A percentile compares a stretch with the other conserved stretches of the same genome.
Evolutionary conservation across 2,113 vertebrate genomes (phyloP).

Genomic region (Myotis lucifugus): DNA sequence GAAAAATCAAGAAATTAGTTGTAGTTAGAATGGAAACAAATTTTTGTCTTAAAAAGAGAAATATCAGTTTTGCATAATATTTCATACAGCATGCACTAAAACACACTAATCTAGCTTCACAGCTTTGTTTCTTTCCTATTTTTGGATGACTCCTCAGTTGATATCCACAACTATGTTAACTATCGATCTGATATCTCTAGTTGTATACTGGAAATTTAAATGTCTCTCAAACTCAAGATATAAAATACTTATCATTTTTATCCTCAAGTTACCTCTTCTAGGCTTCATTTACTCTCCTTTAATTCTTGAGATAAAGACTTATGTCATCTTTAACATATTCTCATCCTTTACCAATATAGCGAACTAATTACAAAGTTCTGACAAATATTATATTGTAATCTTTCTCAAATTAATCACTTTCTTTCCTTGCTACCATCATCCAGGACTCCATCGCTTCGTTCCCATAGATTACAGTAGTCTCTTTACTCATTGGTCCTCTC

Average conservation of each 20-base stretch:
- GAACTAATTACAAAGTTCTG: background rate
- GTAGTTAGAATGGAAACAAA: background rate
- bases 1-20: background rate
- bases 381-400: background rate
- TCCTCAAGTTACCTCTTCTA: background rate
- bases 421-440: background rate
- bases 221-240: background rate
- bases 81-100: background rate
- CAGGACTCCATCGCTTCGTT: background rate
- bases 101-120: background rate
- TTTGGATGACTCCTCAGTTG: background rate
- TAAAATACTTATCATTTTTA: background rate
- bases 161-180: background rate
- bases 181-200: background rate
- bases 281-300: background rate
- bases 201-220: conserved; percentile 9
- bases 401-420: background rate
- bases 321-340: background rate
- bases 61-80: background rate
- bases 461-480: background rate
- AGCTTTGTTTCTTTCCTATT: background rate
- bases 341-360: background rate
- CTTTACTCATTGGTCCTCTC: background rate
- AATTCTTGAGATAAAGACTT: background rate
- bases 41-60: background rate